These are phyloP conservation scores for Herpetotheres cachinnans DNA, from an alignment of 2,113 vertebrate genomes.

Conservation along the genomic window DNA sequence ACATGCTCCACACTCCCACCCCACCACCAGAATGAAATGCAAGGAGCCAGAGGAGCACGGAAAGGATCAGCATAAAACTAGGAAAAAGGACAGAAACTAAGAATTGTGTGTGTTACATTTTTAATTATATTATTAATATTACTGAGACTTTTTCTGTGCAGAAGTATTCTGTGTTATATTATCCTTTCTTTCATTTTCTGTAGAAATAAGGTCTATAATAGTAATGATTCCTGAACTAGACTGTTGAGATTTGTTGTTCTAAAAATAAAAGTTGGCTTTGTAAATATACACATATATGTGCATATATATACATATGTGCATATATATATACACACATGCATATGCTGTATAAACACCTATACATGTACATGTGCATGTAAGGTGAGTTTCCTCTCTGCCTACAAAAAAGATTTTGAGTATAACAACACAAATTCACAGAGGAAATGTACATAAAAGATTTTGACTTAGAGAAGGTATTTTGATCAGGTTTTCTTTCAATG, in stretches of 20 bases:
- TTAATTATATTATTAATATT: background rate
- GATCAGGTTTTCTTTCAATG: background rate
- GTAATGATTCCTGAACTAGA: background rate
- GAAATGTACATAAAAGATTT: background rate
- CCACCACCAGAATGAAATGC: background rate
- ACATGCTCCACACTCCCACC: rapidly evolving
- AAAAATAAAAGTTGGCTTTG: background rate
- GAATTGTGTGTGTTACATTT: background rate
- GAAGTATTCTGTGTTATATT: background rate
- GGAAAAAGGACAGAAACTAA: background rate
- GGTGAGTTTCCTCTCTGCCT: background rate
- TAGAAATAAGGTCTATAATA: background rate
- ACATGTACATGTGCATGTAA: background rate
- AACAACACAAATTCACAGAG: background rate
- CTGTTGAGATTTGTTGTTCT: background rate
- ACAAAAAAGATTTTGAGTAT: background rate
- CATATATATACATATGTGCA: background rate
- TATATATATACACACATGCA: too few relatives aligned
- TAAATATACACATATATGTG: background rate
- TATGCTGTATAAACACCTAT: background rate
- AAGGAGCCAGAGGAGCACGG: background rate
- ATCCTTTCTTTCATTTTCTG: background rate
- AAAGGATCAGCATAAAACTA: background rate
- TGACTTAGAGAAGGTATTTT: background rate
- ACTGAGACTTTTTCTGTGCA: background rate